phyloP scores from a whole-genome alignment of 64 coral and sea anemone species.

The Trachythela sp. region DNA sequence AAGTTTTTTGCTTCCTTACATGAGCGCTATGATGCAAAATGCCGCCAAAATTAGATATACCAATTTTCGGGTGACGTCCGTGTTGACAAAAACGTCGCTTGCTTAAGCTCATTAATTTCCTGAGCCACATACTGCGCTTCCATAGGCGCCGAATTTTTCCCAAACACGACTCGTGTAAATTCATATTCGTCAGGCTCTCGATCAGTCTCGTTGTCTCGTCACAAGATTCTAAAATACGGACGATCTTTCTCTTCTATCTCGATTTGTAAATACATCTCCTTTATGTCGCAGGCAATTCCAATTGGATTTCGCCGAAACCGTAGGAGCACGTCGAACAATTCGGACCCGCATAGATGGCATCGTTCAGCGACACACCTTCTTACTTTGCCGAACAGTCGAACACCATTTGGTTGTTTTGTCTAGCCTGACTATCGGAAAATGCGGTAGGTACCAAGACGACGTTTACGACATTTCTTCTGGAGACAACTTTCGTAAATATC shows the following conservation, averaged over 20 bases:
- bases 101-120: too few relatives aligned
- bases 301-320: background rate
- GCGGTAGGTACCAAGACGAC: too few relatives aligned
- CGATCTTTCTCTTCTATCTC: constrained; percentile 10
- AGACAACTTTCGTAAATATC: background rate
- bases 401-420: background rate
- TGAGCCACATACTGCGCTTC: too few relatives aligned
- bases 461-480: background rate
- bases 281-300: background rate
- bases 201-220: background rate
- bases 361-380: background rate
- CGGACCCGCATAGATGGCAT: background rate
- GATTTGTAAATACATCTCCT: background rate
- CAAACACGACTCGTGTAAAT: background rate
- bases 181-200: background rate
- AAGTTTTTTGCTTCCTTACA: too few relatives aligned
- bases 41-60: too few relatives aligned
- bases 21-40: too few relatives aligned
- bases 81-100: too few relatives aligned
- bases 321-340: background rate
- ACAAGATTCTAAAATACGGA: background rate
- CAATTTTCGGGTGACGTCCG: too few relatives aligned
- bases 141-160: too few relatives aligned
- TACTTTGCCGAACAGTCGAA: background rate
- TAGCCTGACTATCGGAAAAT: background rate